Base-by-base conservation (phyloP, 2,888 invertebrate species). In the Meiosimyza decipiens region DNA sequence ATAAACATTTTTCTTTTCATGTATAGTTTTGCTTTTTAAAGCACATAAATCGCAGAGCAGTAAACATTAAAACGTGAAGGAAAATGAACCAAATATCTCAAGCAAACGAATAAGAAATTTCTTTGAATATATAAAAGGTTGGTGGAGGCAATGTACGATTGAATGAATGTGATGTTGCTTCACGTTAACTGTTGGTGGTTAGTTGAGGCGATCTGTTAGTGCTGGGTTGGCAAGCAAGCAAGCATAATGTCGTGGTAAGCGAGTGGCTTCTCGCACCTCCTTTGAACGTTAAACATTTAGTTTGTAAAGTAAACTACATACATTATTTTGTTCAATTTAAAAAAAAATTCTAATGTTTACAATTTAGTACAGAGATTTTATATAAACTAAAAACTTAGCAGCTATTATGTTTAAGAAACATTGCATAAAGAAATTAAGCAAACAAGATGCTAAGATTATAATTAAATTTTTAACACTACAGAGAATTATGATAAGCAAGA, bases 1-100 rank as follows among this genome's bases (percentile, higher is more conserved):
- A 40, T 40, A 40, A 40, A 6, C n/a, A 16, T 16, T 54, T 54
- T 60, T 60, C 28, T 60, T 60, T 60, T 28, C 59, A 60, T 15
- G 7, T 60, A 18, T 60, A 60, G 59, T 60, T 60, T 60, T 28
- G 59, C 59, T 18, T 22, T 60, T 60, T 60, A 60, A 60, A 60
- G 22, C 22, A 40, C 40, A 40, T 40, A 40, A 40, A 40, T 9
- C 9, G 40, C 40, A 40, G 40, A 9, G 40, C 40, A 40, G 40
- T 28, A 28, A 28, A 28, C 28, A 28, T 28, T 28, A 28, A 28
- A 28, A 28, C 28, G 28, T 40, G 40, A 40, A 40, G 40, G 40
- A 40, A 13, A 60, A 28, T 11, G 13, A 18, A 28, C 13, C 15
- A 54, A 54, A 54, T 16, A 54, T 54, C 33, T 22, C 59, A 60